Base-by-base conservation (phyloP, 2,888 invertebrate genomes). In the Linnaemya tessellans region DNA sequence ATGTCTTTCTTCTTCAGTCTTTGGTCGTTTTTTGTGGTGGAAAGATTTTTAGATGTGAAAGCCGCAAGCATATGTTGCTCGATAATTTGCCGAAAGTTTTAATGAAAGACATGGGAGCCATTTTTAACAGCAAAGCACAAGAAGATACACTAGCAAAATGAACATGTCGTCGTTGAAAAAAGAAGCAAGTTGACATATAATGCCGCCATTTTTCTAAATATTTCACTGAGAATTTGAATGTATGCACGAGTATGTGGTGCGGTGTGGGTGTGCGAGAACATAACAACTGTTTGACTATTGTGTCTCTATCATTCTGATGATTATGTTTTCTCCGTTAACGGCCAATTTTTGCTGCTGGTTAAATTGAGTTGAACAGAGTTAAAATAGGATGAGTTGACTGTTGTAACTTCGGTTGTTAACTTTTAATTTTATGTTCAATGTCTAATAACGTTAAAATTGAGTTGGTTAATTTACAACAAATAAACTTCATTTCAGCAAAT, bases 11-110 rank as follows among this genome's bases (percentile, higher is more conserved):
- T 41, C 20, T 58, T 64, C 11, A 7, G 4, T 30, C 30, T 30
- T 3, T 68, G 51, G 20, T 51, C 35, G 51, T 4, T 68, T 60
- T 46, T 51, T 60, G 30, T 56, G 67, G 43, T 80, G 18, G 73
- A 75, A 78, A 60, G 65, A 78, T 60, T 79, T 79, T 85, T 77
- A 51, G 79, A 75, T 84, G 84, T 81, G 89, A 89, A 89, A 90
- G 91, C 91, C 90, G 89, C 90, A 90, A 91, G 91, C 91, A 91
- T 91, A 91, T 91, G 91, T 92, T 92, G 92, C 92, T 90, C 92
- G 91, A 91, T 91, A 91, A 91, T 91, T 91, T 91, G 91, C 90
- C 91, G 91, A 91, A 92, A 91, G 91, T 91, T 91, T 91, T 91
- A 91, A 91, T 92, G 91, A 91, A 91, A 91, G 91, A 90, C 91